phyloP scores from a whole-genome alignment of 2,888 invertebrate species.

The Hydropsyche betteni region DNA sequence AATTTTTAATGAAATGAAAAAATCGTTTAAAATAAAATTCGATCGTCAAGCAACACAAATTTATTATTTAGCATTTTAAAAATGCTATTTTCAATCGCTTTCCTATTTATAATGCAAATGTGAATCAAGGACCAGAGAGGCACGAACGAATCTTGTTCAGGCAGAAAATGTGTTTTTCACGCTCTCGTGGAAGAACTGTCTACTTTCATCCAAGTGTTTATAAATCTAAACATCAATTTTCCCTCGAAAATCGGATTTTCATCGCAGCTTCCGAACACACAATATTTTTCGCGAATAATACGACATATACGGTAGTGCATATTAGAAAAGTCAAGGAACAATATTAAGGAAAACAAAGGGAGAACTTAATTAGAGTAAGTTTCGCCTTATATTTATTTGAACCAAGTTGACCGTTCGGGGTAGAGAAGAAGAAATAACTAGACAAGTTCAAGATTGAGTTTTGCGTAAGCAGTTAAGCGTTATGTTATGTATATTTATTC shows the following conservation, averaged over 20 bases:
- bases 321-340: too few relatives aligned
- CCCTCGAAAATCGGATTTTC: neutral
- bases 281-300: too few relatives aligned
- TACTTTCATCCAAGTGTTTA: neutral
- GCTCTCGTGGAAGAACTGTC: neutral
- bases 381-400: conserved; percentile 20
- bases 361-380: conserved; percentile 11
- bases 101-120: conserved; percentile 17
- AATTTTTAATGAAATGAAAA: too few relatives aligned
- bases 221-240: conserved; percentile 12
- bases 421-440: conserved; percentile 18
- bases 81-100: too few relatives aligned
- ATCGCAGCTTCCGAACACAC: too few relatives aligned
- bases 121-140: neutral
- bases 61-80: too few relatives aligned
- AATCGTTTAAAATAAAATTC: too few relatives aligned
- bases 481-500: conserved; percentile 38
- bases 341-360: neutral
- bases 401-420: neutral
- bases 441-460: conserved; percentile 16
- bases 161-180: conserved; percentile 2
- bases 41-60: too few relatives aligned
- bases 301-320: too few relatives aligned
- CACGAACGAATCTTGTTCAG: neutral
- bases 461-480: neutral